Evolutionary conservation across 2,888 invertebrate genomes (phyloP), one percentile per base, ranked within the genome.

Genomic region (Emmelina monodactyla): DNA sequence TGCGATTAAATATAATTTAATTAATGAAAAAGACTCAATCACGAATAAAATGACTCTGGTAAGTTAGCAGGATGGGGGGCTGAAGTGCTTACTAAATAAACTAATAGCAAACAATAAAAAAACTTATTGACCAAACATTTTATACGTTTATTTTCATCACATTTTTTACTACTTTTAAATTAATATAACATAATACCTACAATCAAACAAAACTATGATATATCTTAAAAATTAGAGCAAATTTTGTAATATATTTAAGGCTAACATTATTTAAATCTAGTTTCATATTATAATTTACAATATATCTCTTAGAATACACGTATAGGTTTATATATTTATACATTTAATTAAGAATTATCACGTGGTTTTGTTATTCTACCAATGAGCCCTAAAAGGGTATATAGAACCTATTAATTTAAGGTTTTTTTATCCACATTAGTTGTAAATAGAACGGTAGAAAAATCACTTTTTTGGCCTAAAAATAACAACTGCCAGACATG

Each of bases 61-160:
- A n/a, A n/a, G n/a, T n/a, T n/a, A n/a, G n/a, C n/a, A n/a, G n/a
- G n/a, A n/a, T n/a, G n/a, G n/a, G n/a, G n/a, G n/a, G n/a, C n/a
- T n/a, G n/a, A n/a, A n/a, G n/a, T n/a, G n/a, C n/a, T n/a, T n/a
- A n/a, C n/a, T n/a, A n/a, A n/a, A n/a, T n/a, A n/a, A n/a, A n/a
- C n/a, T n/a, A n/a, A n/a, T n/a, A n/a, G n/a, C n/a, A n/a, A n/a
- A 45, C 41, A 12, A 40, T 40, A 35, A 22, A 52, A 38, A 41
- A 12, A 4, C 29, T 6, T 13, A 29, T 29, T 28, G 57, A 62
- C 63, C 64, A 69, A 73, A 70, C 64, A 66, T 62, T 56, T 60
- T 45, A 52, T 56, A n/a, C n/a, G 51, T 71, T 69, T 69, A 71
- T 70, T 73, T 70, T 69, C 66, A 67, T 73, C 70, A 72, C 71